Conservation (phyloP, 2,113 vertebrate genomes). For the Peromyscus maniculatus region DNA sequence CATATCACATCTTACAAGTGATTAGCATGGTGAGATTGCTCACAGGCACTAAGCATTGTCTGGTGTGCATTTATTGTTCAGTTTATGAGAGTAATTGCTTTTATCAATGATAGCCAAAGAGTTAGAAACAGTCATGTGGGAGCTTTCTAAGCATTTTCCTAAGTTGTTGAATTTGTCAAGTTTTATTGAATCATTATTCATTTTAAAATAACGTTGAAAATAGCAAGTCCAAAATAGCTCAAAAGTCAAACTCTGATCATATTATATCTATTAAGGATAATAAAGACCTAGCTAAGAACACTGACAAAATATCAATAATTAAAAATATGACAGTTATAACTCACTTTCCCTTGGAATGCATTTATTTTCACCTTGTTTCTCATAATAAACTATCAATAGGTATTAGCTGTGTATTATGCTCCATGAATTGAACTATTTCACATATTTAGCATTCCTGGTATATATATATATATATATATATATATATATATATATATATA, state of each 20-base stretch:
- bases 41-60: background rate
- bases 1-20: background rate
- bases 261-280: background rate
- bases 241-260: background rate
- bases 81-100: background rate
- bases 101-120: background rate
- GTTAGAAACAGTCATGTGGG: too few relatives aligned
- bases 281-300: background rate
- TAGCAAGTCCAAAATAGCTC: background rate
- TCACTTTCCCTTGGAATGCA: background rate
- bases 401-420: background rate
- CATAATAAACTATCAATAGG: background rate
- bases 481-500: background rate
- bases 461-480: too few relatives aligned
- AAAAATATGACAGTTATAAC: conserved; percentile 1
- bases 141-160: background rate
- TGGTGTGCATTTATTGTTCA: background rate
- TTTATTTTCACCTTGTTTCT: background rate
- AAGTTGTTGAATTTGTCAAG: background rate
- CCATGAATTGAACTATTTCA: background rate
- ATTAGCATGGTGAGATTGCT: background rate
- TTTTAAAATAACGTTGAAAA: conserved; percentile 50
- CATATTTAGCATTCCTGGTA: background rate
- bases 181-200: background rate
- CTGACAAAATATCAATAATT: background rate